Base-by-base conservation (phyloP, 2,113 vertebrate genomes). In the Heloderma charlesbogerti region DNA sequence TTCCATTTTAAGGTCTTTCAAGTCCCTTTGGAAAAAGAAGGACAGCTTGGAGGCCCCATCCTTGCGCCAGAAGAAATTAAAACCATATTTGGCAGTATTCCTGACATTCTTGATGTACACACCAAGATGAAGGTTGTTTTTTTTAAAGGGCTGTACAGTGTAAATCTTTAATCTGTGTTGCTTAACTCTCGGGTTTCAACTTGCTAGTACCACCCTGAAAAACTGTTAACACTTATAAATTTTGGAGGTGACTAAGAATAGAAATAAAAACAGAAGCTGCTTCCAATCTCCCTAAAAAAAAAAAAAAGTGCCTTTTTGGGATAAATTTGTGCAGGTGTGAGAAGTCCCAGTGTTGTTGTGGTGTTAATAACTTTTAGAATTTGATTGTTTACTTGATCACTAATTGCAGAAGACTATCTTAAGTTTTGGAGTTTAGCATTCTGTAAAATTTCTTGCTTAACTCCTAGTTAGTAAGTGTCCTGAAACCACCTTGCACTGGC, bases 11-110 rank as follows among this genome's bases (percentile, higher is more conserved):
- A 99, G 99, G 96, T 99, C 92, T 99, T 99, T 97, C 98, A 99
- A 91, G 93, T 98, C 96, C 99, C 99, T 0, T 27, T 99, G 95
- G 99, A 99, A 91, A 99, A 98, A 89, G 99, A 99, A 91, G 98
- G 98, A 37, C 99, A 99, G 66, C 98, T 99, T 54, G 99, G 99
- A 15, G 99, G 99, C 34, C 99, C 99, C 51, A 99, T 99, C 92
- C 98, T 99, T 95, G 99, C 99, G 51, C 98, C 97, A 88, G 99
- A 99, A 95, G 99, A 99, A 95, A 98, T 99, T 51, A 99, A 99
- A 95, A 99, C 99, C 9, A 99, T 99, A 96, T 99, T 99, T 95
- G 99, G 99, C 96, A 99, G 98, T 96, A 99, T 99, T 93, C 99
- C 99, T 63, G 99, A 99, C 93, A 99, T 99, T 94, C 98, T 99